Percentiles rank a stretch among this genome's conserved stretches.
Evolutionary conservation across 2,888 invertebrate species (phyloP).

Genomic region (Dicyrtomina minuta): DNA sequence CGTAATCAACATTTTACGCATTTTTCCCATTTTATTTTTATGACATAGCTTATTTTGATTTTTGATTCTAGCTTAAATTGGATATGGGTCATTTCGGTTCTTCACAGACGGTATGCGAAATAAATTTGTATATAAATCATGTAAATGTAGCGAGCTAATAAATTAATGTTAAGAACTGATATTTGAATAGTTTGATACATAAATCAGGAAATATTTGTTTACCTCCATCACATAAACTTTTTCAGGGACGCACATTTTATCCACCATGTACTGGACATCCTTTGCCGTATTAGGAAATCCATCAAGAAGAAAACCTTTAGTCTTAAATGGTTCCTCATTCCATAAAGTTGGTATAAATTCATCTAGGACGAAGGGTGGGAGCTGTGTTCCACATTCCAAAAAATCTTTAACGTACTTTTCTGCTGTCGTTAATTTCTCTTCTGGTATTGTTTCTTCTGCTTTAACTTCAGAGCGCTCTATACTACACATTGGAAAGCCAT

Average conservation of each 20-base stretch:
- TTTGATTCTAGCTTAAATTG: too few species aligned
- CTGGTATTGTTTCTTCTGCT: neutral
- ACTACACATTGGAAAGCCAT: constrained; percentile 37
- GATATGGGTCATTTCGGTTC: too few species aligned
- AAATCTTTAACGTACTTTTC: constrained; percentile 59
- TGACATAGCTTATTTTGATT: too few species aligned
- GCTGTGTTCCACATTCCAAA: constrained; percentile 59
- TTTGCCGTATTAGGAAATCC: constrained; percentile 63
- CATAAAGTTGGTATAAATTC: constrained; percentile 60
- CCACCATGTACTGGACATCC: constrained; percentile 62
- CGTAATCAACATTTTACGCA: too few species aligned
- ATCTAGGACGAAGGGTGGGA: constrained; percentile 59
- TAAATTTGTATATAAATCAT: too few species aligned
- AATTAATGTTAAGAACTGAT: too few species aligned
- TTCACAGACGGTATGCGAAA: too few species aligned
- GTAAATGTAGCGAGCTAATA: too few species aligned
- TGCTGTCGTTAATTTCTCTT: constrained; percentile 27
- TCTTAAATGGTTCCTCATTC: constrained; percentile 61
- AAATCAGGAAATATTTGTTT: too few species aligned
- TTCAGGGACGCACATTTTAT: constrained; percentile 63
- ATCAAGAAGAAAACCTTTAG: constrained; percentile 63
- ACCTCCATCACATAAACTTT: constrained; percentile 37
- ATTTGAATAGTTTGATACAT: too few species aligned
- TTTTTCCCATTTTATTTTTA: too few species aligned
- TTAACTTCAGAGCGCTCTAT: constrained; percentile 35